Evolutionary conservation across 2,113 vertebrate species (phyloP).

Genomic region (Dromaius novaehollandiae): DNA sequence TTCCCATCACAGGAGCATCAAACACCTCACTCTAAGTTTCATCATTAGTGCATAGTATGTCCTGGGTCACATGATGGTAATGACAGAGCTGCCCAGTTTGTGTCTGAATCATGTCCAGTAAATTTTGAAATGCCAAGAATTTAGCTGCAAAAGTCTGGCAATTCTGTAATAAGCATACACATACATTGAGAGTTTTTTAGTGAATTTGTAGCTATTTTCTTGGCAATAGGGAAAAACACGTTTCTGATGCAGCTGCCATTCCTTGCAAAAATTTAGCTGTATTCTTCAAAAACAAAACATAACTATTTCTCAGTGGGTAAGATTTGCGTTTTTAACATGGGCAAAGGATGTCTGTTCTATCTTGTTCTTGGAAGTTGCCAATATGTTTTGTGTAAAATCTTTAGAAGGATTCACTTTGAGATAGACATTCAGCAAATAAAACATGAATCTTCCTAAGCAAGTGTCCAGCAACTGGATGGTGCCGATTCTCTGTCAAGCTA

Average conservation of each 20-base stretch:
- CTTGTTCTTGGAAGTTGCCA: not conserved
- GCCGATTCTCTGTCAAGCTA: not conserved
- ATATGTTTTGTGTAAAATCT: not conserved
- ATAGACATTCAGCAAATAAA: not conserved
- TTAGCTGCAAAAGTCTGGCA: not conserved
- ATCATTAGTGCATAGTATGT: not conserved
- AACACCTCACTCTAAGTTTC: not conserved
- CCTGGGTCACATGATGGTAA: not conserved
- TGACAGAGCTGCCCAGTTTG: not conserved
- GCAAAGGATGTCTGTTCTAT: not conserved
- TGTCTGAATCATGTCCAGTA: not conserved
- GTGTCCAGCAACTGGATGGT: not conserved
- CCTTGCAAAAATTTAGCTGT: not conserved
- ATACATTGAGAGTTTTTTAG: not conserved
- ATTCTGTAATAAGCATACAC: not conserved
- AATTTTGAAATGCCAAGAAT: not conserved
- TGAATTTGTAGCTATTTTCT: not conserved
- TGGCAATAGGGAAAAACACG: not conserved
- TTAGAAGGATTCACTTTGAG: not conserved
- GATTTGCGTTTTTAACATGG: fast-evolving
- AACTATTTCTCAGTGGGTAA: not conserved
- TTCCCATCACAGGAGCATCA: not conserved
- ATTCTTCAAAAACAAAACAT: not conserved
- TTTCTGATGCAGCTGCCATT: not conserved
- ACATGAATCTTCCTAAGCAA: not conserved